Evolutionary conservation across 1,140 invertebrate genomes (phyloP), one percentile per base, ranked within the genome.

Genomic region (Sesamia nonagrioides): DNA sequence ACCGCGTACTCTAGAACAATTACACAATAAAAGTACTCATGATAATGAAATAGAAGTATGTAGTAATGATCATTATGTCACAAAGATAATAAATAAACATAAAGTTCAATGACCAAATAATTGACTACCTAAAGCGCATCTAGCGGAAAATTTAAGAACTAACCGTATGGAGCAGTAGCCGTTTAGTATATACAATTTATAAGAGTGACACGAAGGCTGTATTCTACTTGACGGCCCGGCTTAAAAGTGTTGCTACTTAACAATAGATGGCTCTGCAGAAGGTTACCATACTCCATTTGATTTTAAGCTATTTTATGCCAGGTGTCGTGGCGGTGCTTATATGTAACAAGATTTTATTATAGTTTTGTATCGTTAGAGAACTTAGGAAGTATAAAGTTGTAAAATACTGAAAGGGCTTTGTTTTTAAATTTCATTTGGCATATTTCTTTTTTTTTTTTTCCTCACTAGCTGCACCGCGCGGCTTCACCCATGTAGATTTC

Each of bases 261-360:
- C 68, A 18, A 33, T 37, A 71, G 68, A 37, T 71, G 68, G n/a
- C 68, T 8, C 33, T 54, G 68, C 35, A 54, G 18, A 11, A 52
- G 5, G 13, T 35, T 17, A n/a, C 8, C 27, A 21, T 21, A 21
- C 18, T 3, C 7, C 7, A 8, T 56, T 3, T 6, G 11, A 1
- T 18, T 27, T 8, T 6, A 7, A 21, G 21, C 52, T 27, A 56
- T 18, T 56, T 18, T 7, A 7, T 18, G 17, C 21, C 18, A 56
- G 52, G 21, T 56, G 52, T 56, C 52, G 8, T 27, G 21, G 52
- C 17, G 18, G 13, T 50, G 4, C 1, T 11, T 45, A 27, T 27
- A 3, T 7, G 2, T 37, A 33, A 33, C 2, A 17, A 37, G 33
- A 18, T 56, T 8, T 56, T 56, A 7, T 8, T 8, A 54, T 54